Percentiles rank a stretch among this genome's conserved stretches.
Evolutionary conservation across 2,113 vertebrate species (phyloP).

Genomic region (Bathybates hornii): DNA sequence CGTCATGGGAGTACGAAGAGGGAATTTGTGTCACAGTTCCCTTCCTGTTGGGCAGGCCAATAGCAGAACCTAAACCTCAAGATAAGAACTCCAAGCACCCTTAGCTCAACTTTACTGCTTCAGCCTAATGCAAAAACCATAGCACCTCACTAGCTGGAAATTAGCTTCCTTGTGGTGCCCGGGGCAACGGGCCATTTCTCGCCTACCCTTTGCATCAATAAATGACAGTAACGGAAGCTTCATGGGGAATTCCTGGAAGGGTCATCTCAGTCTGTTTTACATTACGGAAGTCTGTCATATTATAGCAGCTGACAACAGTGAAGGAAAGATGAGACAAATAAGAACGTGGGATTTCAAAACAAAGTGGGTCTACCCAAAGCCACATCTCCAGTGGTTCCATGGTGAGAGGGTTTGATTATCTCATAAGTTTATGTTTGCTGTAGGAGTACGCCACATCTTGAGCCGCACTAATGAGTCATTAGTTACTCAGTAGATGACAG

Average conservation of each 20-base stretch:
- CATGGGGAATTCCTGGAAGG: slow-evolving; percentile 20
- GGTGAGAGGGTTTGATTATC: slow-evolving; percentile 29
- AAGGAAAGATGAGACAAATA: slow-evolving; percentile 34
- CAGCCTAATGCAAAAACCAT: slow-evolving; percentile 27
- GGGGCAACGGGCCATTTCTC: slow-evolving; percentile 10
- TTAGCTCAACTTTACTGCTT: slow-evolving; percentile 14
- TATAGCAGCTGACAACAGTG: not conserved
- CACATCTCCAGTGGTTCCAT: slow-evolving; percentile 21
- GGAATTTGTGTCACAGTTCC: slow-evolving; percentile 53
- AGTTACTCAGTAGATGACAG: slow-evolving; percentile 24
- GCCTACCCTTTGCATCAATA: slow-evolving; percentile 18
- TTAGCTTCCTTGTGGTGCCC: slow-evolving; percentile 12
- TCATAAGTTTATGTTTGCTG: slow-evolving; percentile 41
- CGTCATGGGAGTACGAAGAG: slow-evolving; percentile 56
- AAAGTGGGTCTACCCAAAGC: slow-evolving; percentile 11
- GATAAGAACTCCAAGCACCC: slow-evolving; percentile 52
- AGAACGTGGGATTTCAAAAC: slow-evolving; percentile 33
- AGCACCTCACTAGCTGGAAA: not conserved
- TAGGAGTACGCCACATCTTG: not conserved
- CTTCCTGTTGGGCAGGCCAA: slow-evolving; percentile 45
- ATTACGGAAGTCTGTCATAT: slow-evolving; percentile 8
- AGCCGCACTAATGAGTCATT: slow-evolving; percentile 42
- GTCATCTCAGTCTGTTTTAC: slow-evolving; percentile 16
- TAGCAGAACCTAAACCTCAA: slow-evolving; percentile 23
- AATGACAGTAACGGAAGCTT: slow-evolving; percentile 37